These are phyloP conservation scores for Chondrosia reniformis DNA, from an alignment of 37 sponge, comb jelly and placozoan species.

Conservation along the genomic window DNA sequence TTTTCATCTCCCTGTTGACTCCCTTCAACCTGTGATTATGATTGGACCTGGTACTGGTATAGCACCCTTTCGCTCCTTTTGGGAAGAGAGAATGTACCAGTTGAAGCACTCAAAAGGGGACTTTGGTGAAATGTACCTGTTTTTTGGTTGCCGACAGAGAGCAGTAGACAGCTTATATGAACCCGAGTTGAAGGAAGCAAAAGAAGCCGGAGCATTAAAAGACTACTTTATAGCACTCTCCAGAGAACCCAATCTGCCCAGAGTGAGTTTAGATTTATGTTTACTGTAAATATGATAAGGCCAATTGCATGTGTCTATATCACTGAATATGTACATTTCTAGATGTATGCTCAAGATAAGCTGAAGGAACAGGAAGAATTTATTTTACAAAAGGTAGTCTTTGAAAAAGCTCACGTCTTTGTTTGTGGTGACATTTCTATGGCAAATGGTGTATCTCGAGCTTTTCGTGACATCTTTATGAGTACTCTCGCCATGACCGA, in stretches of 20 bases:
- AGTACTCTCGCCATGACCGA: constrained; percentile 73
- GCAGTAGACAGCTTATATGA: constrained; percentile 70
- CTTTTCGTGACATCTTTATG: constrained; percentile 66
- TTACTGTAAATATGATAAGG: too few species aligned
- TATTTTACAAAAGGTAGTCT: constrained; percentile 38
- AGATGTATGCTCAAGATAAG: constrained; percentile 81
- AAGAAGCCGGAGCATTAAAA: constrained; percentile 50
- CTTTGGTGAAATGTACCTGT: constrained; percentile 63
- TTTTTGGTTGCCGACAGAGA: constrained; percentile 75
- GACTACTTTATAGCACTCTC: constrained; percentile 61
- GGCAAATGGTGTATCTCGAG: constrained; percentile 72
- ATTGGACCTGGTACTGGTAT: constrained; percentile 92
- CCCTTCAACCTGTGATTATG: constrained; percentile 68
- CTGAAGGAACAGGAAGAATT: constrained; percentile 77
- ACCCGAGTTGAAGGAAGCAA: constrained; percentile 56
- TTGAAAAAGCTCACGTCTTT: constrained; percentile 80
- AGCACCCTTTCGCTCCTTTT: constrained; percentile 83
- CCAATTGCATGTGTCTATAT: too few species aligned
- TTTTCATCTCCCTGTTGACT: constrained; percentile 70
- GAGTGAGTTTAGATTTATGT: constrained; percentile 9
- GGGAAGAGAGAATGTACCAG: constrained; percentile 60
- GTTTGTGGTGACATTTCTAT: constrained; percentile 93
- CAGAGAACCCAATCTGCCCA: constrained; percentile 35
- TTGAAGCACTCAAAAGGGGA: constrained; percentile 9
- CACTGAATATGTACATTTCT: too few species aligned